These are phyloP conservation scores for Operophtera brumata DNA, from an alignment of 2,888 invertebrate genomes.

Conservation along the genomic window DNA sequence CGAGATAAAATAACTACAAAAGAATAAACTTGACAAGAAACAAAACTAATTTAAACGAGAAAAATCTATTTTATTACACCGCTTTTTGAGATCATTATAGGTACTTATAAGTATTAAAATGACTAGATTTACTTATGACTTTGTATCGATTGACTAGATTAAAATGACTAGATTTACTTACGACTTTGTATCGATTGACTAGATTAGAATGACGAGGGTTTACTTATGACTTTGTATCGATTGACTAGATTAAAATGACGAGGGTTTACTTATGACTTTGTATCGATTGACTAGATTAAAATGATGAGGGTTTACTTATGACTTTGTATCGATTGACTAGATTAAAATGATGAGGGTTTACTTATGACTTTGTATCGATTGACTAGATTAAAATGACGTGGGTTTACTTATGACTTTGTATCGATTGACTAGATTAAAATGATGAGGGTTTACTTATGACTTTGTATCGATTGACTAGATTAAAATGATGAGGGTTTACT, in stretches of 20 bases:
- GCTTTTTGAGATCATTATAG: not conserved
- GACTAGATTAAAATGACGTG: constrained; percentile 5
- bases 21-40: not conserved
- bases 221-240: not conserved
- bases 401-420: not conserved
- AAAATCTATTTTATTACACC: not conserved
- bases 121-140: not conserved
- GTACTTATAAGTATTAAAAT: not conserved
- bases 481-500: not conserved
- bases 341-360: constrained; percentile 1
- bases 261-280: not conserved
- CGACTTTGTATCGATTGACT: no score
- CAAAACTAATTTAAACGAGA: not conserved
- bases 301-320: not conserved
- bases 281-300: not conserved
- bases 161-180: not conserved
- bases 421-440: not conserved
- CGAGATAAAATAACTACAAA: no score
- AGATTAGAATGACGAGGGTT: constrained; percentile 1
- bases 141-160: not conserved
- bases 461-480: not conserved
- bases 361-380: no score
- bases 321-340: no score
- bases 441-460: not conserved
- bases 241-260: constrained; percentile 4